A percentile compares a stretch with the other conserved stretches of the same genome.
These are phyloP conservation scores for Leptopilina boulardi DNA, from an alignment of 1,140 invertebrate species.

Conservation along the genomic window DNA sequence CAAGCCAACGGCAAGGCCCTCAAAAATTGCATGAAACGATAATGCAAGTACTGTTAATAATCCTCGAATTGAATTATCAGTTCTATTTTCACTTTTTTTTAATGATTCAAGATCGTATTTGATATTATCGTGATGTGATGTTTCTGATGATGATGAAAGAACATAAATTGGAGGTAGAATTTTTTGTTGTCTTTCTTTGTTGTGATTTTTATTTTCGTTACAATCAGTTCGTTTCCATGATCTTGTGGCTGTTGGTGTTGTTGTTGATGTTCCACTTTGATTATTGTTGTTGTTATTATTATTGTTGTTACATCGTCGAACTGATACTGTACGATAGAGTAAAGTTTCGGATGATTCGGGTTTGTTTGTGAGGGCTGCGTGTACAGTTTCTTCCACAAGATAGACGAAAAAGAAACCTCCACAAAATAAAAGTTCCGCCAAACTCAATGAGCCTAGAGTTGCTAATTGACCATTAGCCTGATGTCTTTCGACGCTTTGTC, in stretches of 20 bases:
- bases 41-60: constrained; percentile 84
- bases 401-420: constrained; percentile 86
- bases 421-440: constrained; percentile 83
- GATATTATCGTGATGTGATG: constrained; percentile 47
- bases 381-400: constrained; percentile 83
- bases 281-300: constrained; percentile 45
- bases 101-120: constrained; percentile 54
- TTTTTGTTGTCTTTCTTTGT: constrained; percentile 41
- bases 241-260: constrained; percentile 26
- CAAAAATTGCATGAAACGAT: constrained; percentile 89
- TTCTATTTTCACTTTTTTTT: constrained; percentile 44
- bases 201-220: constrained; percentile 39
- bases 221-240: constrained; percentile 27
- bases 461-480: constrained; percentile 68
- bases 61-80: constrained; percentile 77
- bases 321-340: constrained; percentile 78
- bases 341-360: constrained; percentile 74
- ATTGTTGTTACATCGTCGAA: constrained; percentile 75
- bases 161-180: constrained; percentile 63
- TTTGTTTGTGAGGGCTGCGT: constrained; percentile 76
- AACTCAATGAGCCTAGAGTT: constrained; percentile 71
- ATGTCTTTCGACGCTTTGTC: constrained; percentile 76
- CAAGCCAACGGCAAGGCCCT: constrained; percentile 88
- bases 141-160: constrained; percentile 51
- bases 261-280: constrained; percentile 38